Conservation (phyloP, 2,888 invertebrate species). For the Aspidiotus destructor region DNA sequence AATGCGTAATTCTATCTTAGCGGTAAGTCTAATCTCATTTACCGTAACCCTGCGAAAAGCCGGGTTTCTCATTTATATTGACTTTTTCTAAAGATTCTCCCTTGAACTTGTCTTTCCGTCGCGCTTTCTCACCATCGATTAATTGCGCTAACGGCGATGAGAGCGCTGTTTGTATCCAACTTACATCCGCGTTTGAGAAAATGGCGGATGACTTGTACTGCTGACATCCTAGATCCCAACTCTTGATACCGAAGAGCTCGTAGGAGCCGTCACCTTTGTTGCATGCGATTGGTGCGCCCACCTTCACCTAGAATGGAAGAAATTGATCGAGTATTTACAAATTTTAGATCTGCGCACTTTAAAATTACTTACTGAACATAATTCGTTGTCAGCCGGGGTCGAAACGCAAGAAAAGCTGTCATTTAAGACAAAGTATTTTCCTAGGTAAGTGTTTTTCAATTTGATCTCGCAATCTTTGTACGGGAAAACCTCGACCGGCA, state of each 20-base stretch:
- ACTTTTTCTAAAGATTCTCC: conserved; percentile 34
- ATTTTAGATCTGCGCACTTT: neutral
- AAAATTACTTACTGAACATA: conserved; percentile 61
- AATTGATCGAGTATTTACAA: neutral
- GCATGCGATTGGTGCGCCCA: conserved; percentile 73
- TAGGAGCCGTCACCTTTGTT: conserved; percentile 58
- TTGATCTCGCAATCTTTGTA: conserved; percentile 54
- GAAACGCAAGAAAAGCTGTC: conserved; percentile 61
- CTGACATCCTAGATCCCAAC: conserved; percentile 61
- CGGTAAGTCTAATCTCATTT: conserved; percentile 30
- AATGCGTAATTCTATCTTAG: too few species aligned
- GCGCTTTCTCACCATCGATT: conserved; percentile 39
- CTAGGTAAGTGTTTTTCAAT: conserved; percentile 49
- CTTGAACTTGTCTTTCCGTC: conserved; percentile 31
- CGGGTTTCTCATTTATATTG: conserved; percentile 38
- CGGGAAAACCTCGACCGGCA: conserved; percentile 25
- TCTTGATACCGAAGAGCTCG: conserved; percentile 63
- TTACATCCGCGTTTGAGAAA: conserved; percentile 44
- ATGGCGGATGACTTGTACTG: conserved; percentile 44
- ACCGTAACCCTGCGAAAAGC: conserved; percentile 38
- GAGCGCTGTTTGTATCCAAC: conserved; percentile 44
- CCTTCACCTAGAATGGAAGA: conserved; percentile 47
- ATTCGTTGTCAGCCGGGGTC: conserved; percentile 55
- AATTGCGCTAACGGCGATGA: conserved; percentile 42
- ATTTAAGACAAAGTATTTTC: conserved; percentile 48